Percentiles rank a stretch among this genome's conserved stretches.
phyloP scores from a whole-genome alignment of 1,140 invertebrate species.

The Drosophila orena region DNA sequence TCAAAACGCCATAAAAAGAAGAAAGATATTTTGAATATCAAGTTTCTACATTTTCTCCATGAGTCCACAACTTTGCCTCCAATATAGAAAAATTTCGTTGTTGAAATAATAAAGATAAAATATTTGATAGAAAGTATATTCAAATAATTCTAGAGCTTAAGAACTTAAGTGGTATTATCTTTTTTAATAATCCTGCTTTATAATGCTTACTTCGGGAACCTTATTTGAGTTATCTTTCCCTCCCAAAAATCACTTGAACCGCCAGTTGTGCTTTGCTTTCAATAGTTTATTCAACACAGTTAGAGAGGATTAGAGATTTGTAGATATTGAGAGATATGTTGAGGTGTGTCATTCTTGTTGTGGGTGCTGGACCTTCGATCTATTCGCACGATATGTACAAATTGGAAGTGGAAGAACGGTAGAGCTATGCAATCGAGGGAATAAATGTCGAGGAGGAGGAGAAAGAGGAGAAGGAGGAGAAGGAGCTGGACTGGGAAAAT shows the following conservation, averaged over 20 bases:
- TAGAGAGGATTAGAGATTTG: slow-evolving; percentile 52
- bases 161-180: too few relatives aligned
- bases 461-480: slow-evolving; percentile 8
- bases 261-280: slow-evolving; percentile 54
- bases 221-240: neutral
- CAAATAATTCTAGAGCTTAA: too few relatives aligned
- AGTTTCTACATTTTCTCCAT: too few relatives aligned
- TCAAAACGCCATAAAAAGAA: neutral
- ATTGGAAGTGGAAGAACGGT: slow-evolving; percentile 45
- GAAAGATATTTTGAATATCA: neutral
- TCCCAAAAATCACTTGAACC: slow-evolving; percentile 38
- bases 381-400: slow-evolving; percentile 63
- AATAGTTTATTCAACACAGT: slow-evolving; percentile 73
- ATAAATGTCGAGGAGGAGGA: slow-evolving; percentile 32
- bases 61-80: too few relatives aligned
- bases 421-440: slow-evolving; percentile 42
- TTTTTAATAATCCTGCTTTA: neutral
- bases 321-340: slow-evolving; percentile 72
- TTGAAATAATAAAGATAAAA: too few relatives aligned
- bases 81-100: too few relatives aligned
- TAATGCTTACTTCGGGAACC: neutral
- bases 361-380: slow-evolving; percentile 17
- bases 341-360: slow-evolving; percentile 19
- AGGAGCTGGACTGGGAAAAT: slow-evolving; percentile 32
- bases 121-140: too few relatives aligned